Evolutionary conservation across 2,888 invertebrate genomes (phyloP), one percentile per base, ranked within the genome.

Genomic region (Sinopyrophorus schimmeli): DNA sequence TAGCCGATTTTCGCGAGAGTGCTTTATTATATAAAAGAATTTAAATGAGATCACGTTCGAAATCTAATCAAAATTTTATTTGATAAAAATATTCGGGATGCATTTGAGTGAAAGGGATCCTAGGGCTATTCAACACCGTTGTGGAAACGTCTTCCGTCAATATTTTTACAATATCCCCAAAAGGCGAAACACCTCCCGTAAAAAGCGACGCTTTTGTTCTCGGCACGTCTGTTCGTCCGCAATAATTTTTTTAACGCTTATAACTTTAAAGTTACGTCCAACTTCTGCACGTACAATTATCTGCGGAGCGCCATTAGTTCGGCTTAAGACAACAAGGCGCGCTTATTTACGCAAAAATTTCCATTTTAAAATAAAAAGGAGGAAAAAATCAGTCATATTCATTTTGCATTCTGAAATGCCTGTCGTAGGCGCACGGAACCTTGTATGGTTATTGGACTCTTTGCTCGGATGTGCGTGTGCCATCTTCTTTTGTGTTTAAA

Each of bases 401-500:
- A 23, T 35, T 35, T n/a, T 10, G 24, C 6, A 35, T 35, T 35
- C 35, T 16, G 15, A 21, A 35, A 16, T 35, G 35, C 23, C 23
- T 35, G 35, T 35, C 35, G 20, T 35, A 21, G 35, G 15, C 35
- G 24, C 35, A 24, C 15, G 23, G 14, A 12, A 24, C 35, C n/a
- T n/a, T n/a, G n/a, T 27, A 35, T 26, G 28, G 27, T 27, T 34
- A 34, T 34, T 17, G 10, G 34, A 14, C 35, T 18, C 43, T 43
- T 43, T 10, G 27, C 12, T 34, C 34, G 34, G 34, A 43, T 27
- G 27, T 28, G 32, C 23, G 38, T 43, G 43, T 39, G 42, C 30
- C 23, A 15, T 38, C 34, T 18, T 26, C 43, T 14, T 43, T 49
- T 49, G 42, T 42, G 37, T 30, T 26, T 21, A 43, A 49, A 43